phyloP scores from a whole-genome alignment of 2,888 invertebrate genomes.

The Athalia circularis region DNA sequence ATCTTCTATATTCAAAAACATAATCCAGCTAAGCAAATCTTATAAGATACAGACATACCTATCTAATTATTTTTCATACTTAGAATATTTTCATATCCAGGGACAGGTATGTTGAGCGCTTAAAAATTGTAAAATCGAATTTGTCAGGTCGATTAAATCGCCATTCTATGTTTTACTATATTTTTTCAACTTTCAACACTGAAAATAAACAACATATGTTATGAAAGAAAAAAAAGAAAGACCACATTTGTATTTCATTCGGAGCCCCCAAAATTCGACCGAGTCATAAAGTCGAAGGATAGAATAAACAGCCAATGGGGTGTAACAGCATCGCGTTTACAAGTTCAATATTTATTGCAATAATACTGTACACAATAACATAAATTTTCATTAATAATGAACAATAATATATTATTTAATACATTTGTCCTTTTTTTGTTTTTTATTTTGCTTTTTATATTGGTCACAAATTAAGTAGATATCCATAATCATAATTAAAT shows the following conservation, averaged over 20 bases:
- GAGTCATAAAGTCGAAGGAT: neutral
- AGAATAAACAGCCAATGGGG: neutral
- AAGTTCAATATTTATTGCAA: slow-evolving; percentile 37
- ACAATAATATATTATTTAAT: slow-evolving; percentile 21
- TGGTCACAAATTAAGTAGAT: slow-evolving; percentile 31
- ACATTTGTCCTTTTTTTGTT: neutral
- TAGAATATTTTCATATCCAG: slow-evolving; percentile 22
- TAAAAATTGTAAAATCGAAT: slow-evolving; percentile 2
- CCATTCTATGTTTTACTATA: neutral
- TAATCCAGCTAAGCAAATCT: too few relatives aligned
- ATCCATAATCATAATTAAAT: slow-evolving; percentile 19
- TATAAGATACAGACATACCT: neutral
- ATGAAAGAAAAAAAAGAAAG: neutral
- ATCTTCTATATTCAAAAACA: too few relatives aligned
- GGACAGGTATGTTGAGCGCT: neutral
- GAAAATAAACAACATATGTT: slow-evolving; percentile 21
- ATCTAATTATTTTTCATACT: slow-evolving; percentile 4
- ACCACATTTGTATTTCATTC: neutral
- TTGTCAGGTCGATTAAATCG: neutral
- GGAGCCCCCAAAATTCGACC: neutral
- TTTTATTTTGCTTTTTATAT: neutral
- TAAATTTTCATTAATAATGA: slow-evolving; percentile 22
- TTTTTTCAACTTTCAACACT: slow-evolving; percentile 22
- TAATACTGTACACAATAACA: slow-evolving; percentile 44
- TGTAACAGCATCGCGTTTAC: slow-evolving; percentile 11